These are phyloP conservation scores for Mustela nigripes DNA, from an alignment of 2,113 vertebrate species.

Conservation along the genomic window DNA sequence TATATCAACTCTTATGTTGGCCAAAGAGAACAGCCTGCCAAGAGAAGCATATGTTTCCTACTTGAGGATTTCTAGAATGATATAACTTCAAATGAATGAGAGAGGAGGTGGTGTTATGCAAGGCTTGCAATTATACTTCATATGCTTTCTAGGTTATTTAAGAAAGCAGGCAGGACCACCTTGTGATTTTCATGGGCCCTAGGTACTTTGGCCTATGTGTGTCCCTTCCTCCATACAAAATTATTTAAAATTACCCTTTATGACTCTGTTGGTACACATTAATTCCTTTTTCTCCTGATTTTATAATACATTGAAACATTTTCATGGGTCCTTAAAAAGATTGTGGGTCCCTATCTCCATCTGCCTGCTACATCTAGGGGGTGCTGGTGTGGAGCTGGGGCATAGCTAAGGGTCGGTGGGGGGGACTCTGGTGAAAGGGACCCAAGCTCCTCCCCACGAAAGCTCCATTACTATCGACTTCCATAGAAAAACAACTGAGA, in stretches of 20 bases:
- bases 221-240: background rate
- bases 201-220: background rate
- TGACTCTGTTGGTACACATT: background rate
- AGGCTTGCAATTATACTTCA: background rate
- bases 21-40: slow-evolving; percentile 55
- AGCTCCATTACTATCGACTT: background rate
- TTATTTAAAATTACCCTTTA: background rate
- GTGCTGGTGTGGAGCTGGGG: background rate
- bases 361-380: background rate
- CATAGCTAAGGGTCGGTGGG: accelerated
- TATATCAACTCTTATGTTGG: slow-evolving; percentile 45
- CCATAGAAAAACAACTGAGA: background rate
- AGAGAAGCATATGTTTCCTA: slow-evolving; percentile 15
- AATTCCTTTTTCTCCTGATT: slow-evolving; percentile 3
- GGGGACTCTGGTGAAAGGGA: background rate
- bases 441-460: background rate
- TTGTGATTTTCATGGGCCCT: background rate
- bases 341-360: background rate
- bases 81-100: background rate
- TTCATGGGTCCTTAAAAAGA: background rate
- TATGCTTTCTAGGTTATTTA: background rate
- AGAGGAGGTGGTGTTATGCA: background rate
- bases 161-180: background rate
- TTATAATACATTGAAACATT: slow-evolving; percentile 19
- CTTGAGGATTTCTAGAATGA: slow-evolving; percentile 20